These are phyloP conservation scores for Heliconius aoede DNA, from an alignment of 2,888 invertebrate genomes.

Conservation along the genomic window DNA sequence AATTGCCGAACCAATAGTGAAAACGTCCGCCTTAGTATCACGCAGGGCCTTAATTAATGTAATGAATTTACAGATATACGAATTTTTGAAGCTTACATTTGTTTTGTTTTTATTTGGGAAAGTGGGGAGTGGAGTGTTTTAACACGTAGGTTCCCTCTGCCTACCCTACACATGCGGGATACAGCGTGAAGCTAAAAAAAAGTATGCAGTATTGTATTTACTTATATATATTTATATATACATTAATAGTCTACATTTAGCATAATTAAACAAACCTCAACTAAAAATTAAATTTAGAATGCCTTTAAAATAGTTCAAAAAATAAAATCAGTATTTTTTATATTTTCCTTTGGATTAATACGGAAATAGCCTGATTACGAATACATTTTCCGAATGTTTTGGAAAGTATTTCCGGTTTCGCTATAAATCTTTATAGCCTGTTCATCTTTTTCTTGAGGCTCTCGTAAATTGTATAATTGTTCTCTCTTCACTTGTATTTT, in stretches of 20 bases:
- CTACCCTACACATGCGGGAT: too few relatives aligned
- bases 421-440: constrained; percentile 19
- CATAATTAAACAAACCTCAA: too few relatives aligned
- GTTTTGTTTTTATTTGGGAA: too few relatives aligned
- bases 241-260: too few relatives aligned
- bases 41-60: not conserved
- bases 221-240: too few relatives aligned
- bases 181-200: too few relatives aligned
- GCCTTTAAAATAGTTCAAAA: not conserved
- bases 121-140: too few relatives aligned
- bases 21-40: not conserved
- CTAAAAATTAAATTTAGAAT: not conserved
- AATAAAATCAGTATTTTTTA: constrained; percentile 15
- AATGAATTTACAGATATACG: not conserved
- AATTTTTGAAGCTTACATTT: not conserved
- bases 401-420: constrained; percentile 19
- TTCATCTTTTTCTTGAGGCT: not conserved
- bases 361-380: constrained; percentile 22
- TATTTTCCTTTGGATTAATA: not conserved
- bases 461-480: constrained; percentile 10
- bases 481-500: not conserved
- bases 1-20: not conserved
- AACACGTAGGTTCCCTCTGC: too few relatives aligned
- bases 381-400: constrained; percentile 20
- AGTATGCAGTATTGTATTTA: too few relatives aligned